Conservation (phyloP, 2,113 vertebrate species). For the Cochlearius cochlearius region DNA sequence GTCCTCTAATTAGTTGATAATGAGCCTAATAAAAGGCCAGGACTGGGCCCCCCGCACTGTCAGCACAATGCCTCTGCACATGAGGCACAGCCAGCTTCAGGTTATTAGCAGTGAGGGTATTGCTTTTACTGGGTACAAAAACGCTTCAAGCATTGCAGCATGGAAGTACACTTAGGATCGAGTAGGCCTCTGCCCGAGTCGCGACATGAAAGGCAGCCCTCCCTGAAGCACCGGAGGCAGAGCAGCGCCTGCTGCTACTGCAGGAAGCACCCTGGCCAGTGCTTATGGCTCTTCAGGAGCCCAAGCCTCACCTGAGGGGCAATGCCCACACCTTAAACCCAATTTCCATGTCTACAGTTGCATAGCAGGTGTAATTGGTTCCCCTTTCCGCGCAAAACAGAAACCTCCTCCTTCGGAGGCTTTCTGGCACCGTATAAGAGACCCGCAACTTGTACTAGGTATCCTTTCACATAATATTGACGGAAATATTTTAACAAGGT, state of each 20-base stretch:
- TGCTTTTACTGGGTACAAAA: neutral
- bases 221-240: too few species aligned
- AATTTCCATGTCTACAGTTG: rapidly evolving
- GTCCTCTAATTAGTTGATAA: neutral
- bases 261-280: neutral
- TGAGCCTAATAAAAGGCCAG: neutral
- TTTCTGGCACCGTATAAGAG: neutral
- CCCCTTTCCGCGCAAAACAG: neutral
- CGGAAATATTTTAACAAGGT: neutral
- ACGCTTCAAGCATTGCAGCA: neutral
- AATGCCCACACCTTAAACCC: neutral
- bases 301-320: rapidly evolving
- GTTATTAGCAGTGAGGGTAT: neutral
- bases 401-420: neutral
- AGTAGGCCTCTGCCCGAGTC: neutral
- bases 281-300: rapidly evolving
- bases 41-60: too few species aligned
- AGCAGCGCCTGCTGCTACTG: neutral
- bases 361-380: neutral
- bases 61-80: neutral
- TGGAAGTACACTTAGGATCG: rapidly evolving
- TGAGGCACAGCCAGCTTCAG: rapidly evolving
- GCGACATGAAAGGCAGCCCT: neutral
- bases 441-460: neutral
- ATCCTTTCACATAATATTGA: rapidly evolving